Conservation (phyloP, 2,888 invertebrate genomes). For the Macrophya alboannulata region DNA sequence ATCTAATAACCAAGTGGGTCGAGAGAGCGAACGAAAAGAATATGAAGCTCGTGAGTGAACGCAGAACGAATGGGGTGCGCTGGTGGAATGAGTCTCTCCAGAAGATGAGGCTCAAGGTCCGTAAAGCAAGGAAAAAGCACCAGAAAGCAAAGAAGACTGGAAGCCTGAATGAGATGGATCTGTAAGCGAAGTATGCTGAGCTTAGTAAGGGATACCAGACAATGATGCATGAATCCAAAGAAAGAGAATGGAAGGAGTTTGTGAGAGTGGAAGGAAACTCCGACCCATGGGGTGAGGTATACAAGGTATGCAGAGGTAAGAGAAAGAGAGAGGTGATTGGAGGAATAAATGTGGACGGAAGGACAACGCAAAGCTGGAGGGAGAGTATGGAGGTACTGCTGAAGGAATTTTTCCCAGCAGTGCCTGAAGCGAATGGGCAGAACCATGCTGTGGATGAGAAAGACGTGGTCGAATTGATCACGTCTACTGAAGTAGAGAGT, state of each 20-base stretch:
- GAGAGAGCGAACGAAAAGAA: not conserved
- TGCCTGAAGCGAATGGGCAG: not conserved
- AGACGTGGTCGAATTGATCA: conserved; percentile 17
- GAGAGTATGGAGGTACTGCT: conserved; percentile 10
- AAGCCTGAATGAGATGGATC: not conserved
- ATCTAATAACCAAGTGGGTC: not conserved
- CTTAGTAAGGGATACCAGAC: conserved; percentile 60
- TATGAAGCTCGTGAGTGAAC: not conserved
- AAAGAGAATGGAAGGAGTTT: conserved; percentile 85
- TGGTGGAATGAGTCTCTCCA: not conserved
- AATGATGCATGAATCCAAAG: conserved; percentile 84
- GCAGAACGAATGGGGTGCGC: not conserved
- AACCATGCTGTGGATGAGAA: not conserved
- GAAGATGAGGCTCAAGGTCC: not conserved
- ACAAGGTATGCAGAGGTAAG: conserved; percentile 13
- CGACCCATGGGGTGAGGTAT: conserved; percentile 17
- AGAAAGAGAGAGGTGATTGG: not conserved
- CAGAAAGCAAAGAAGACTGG: not conserved
- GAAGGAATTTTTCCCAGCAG: conserved; percentile 6
- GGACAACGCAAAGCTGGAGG: not conserved
- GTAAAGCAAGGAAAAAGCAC: not conserved
- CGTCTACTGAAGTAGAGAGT: conserved; percentile 55
- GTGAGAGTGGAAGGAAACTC: conserved; percentile 84
- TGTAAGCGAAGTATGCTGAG: not conserved
- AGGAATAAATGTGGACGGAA: conserved; percentile 1